Evolutionary conservation across 2,113 vertebrate species (phyloP).

Genomic region (Hypomesus transpacificus): DNA sequence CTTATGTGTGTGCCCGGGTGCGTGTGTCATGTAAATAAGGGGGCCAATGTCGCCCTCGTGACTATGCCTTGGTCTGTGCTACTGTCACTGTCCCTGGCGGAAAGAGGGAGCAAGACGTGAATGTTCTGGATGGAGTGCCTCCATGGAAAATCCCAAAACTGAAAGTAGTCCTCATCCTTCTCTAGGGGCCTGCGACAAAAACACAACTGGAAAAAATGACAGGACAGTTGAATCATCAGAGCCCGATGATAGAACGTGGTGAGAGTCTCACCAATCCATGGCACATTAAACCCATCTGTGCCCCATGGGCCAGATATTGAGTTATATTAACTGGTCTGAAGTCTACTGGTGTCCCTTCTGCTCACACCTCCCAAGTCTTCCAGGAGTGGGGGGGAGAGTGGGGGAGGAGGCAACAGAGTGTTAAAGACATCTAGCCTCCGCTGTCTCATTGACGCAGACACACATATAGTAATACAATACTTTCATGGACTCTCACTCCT

Average conservation of each 20-base stretch:
- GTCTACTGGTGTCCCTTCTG: conserved; percentile 16
- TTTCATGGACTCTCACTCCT: conserved; percentile 62
- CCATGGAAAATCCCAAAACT: conserved; percentile 62
- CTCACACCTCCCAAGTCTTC: conserved; percentile 30
- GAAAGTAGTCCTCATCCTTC: conserved; percentile 37
- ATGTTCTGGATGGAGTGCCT: conserved; percentile 44
- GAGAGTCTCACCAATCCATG: conserved; percentile 45
- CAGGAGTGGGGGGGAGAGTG: conserved; percentile 23
- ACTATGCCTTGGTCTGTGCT: no score
- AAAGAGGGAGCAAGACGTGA: conserved; percentile 34
- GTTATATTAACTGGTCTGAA: conserved; percentile 29
- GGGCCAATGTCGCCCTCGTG: no score
- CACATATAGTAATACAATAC: conserved; percentile 37
- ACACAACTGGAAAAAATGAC: conserved; percentile 71
- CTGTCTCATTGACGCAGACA: conserved; percentile 61
- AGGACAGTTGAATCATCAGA: conserved; percentile 69
- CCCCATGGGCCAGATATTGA: conserved; percentile 33
- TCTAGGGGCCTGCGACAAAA: conserved; percentile 56
- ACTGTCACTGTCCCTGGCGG: conserved; percentile 34
- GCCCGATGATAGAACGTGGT: conserved; percentile 62
- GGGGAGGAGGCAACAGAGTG: conserved; percentile 38
- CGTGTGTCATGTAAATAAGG: conserved; percentile 11
- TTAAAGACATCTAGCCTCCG: conserved; percentile 14
- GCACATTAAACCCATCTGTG: conserved; percentile 52
- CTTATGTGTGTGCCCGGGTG: conserved; percentile 10